Evolutionary conservation across 2,888 invertebrate species (phyloP).

Genomic region (Athrips mouffetella): DNA sequence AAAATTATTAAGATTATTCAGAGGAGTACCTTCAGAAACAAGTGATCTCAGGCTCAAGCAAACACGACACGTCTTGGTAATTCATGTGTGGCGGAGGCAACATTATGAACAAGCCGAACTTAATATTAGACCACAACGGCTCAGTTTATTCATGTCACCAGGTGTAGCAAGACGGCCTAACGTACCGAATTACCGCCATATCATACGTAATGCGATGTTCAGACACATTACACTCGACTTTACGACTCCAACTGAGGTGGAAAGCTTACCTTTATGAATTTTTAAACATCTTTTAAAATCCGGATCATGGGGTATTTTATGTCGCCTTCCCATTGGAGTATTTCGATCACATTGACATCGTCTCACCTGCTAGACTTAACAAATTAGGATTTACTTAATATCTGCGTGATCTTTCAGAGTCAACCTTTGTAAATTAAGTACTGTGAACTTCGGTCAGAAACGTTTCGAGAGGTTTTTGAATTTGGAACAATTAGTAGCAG

Average conservation of each 20-base stretch:
- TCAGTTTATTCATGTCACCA: conserved; percentile 67
- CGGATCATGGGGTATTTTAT: conserved; percentile 48
- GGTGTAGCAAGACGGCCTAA: conserved; percentile 64
- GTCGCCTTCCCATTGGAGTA: conserved; percentile 31
- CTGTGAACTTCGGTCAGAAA: conserved; percentile 24
- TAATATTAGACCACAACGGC: conserved; percentile 61
- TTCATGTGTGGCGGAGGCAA: conserved; percentile 28
- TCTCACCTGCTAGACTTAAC: neutral
- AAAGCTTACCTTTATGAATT: conserved; percentile 69
- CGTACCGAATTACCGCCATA: conserved; percentile 55
- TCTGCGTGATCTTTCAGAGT: conserved; percentile 25
- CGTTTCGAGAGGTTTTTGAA: conserved; percentile 27
- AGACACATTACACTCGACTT: conserved; percentile 66
- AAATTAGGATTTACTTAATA: conserved; percentile 22
- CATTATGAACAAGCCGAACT: conserved; percentile 56
- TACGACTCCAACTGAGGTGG: conserved; percentile 64
- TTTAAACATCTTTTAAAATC: conserved; percentile 70
- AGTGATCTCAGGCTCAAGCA: conserved; percentile 34
- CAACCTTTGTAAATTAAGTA: conserved; percentile 31
- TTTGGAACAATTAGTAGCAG: conserved; percentile 42
- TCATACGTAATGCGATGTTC: conserved; percentile 63
- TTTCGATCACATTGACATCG: conserved; percentile 9
- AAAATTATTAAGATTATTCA: too few relatives aligned
- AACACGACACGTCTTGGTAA: conserved; percentile 37
- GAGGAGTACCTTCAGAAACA: conserved; percentile 30